A percentile compares a stretch with the other conserved stretches of the same genome.
phyloP scores from a whole-genome alignment of 1,140 invertebrate species.

The Holotrichia oblita region DNA sequence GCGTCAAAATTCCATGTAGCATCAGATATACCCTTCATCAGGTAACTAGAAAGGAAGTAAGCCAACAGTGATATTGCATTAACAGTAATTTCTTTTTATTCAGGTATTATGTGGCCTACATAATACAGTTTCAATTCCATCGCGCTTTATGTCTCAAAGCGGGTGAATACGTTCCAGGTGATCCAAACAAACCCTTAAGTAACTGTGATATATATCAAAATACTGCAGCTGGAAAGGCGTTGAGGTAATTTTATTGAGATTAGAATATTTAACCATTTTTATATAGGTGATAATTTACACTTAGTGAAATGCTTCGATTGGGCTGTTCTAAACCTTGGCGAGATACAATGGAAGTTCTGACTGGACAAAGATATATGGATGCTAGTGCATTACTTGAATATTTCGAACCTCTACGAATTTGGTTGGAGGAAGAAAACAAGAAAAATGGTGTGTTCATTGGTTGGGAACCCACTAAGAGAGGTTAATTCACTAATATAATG shows the following conservation, averaged over 20 bases:
- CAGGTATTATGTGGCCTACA: slow-evolving; percentile 87
- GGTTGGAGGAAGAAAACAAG: too few relatives aligned
- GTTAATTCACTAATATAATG: neutral
- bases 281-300: too few relatives aligned
- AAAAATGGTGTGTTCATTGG: too few relatives aligned
- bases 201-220: slow-evolving; percentile 88
- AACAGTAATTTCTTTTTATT: slow-evolving; percentile 49
- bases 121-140: slow-evolving; percentile 94
- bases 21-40: slow-evolving; percentile 84
- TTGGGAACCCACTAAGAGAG: slow-evolving; percentile 67
- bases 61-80: neutral
- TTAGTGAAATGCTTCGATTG: slow-evolving; percentile 79
- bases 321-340: slow-evolving; percentile 85
- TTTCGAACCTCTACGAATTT: slow-evolving; percentile 79
- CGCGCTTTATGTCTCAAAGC: slow-evolving; percentile 82
- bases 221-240: slow-evolving; percentile 75
- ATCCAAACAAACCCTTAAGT: slow-evolving; percentile 75
- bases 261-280: too few relatives aligned
- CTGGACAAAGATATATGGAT: slow-evolving; percentile 78
- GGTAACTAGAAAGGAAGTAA: slow-evolving; percentile 62
- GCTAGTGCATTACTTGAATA: slow-evolving; percentile 79
- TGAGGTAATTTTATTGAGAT: slow-evolving; percentile 65
- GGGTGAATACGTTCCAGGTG: too few relatives aligned
- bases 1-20: slow-evolving; percentile 87
- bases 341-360: slow-evolving; percentile 82